phyloP scores from a whole-genome alignment of 2,113 vertebrate species.

The Colistium nudipinnis region DNA sequence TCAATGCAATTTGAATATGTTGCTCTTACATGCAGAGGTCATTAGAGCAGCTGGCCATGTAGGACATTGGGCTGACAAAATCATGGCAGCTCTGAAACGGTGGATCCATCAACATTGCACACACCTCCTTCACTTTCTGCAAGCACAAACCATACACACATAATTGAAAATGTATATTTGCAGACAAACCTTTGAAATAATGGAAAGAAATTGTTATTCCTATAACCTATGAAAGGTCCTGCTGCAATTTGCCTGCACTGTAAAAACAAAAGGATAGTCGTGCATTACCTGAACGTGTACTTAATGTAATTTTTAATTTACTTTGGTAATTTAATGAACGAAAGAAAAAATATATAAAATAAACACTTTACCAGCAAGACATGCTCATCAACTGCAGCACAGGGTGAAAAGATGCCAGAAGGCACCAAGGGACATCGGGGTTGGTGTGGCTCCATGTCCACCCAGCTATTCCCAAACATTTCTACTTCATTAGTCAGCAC shows the following conservation, averaged over 20 bases:
- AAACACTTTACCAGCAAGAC: constrained; percentile 81
- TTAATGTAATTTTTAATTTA: too few species aligned
- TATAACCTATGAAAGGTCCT: background rate
- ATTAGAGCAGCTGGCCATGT: constrained; percentile 93
- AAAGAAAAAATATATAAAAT: too few species aligned
- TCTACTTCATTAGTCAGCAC: constrained; percentile 88
- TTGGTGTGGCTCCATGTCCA: constrained; percentile 83
- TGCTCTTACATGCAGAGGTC: constrained; percentile 93
- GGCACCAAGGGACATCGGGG: constrained; percentile 60
- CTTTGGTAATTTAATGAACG: too few species aligned
- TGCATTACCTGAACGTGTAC: too few species aligned
- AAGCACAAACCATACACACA: constrained; percentile 31
- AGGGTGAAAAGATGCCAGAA: constrained; percentile 84
- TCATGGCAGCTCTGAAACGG: constrained; percentile 92
- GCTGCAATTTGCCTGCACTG: background rate
- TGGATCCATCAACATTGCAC: constrained; percentile 81
- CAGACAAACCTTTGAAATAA: background rate
- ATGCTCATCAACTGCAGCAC: constrained; percentile 78
- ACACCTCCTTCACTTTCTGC: constrained; percentile 86
- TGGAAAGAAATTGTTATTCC: background rate
- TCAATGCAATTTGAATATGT: background rate
- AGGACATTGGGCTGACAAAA: constrained; percentile 92
- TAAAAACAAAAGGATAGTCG: too few species aligned
- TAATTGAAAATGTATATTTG: background rate
- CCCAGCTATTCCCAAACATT: constrained; percentile 94